Evolutionary conservation across 2,113 vertebrate genomes (phyloP).

Genomic region (Engraulis encrasicolus): DNA sequence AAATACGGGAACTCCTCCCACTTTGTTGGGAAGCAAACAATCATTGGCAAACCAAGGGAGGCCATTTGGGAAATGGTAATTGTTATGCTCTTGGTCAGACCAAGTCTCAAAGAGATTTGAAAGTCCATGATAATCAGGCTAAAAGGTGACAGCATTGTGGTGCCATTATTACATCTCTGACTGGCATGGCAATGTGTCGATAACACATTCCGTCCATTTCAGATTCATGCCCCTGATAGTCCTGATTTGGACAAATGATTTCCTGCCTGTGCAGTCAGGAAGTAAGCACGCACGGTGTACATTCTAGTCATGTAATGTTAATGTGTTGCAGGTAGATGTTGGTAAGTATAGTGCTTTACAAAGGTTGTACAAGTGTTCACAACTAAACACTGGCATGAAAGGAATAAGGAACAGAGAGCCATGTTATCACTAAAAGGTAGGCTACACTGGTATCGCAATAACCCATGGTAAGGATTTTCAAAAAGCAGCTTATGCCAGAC

Average conservation of each 20-base stretch:
- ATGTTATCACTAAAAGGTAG: neutral
- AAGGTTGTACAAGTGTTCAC: neutral
- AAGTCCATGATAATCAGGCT: no score
- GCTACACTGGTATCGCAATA: neutral
- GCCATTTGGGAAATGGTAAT: no score
- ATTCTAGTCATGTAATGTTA: neutral
- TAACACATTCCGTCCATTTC: slow-evolving; percentile 22
- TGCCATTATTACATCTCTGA: neutral
- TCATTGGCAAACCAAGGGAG: no score
- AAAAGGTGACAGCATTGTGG: no score
- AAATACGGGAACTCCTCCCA: no score
- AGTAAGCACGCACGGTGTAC: neutral
- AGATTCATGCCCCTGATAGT: neutral
- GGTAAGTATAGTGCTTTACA: neutral
- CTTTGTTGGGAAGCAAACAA: no score
- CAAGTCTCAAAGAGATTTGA: no score
- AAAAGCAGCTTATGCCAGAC: neutral
- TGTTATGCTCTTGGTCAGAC: no score
- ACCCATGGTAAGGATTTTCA: neutral
- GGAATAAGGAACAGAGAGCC: neutral
- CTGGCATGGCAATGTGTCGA: neutral
- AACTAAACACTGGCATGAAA: neutral
- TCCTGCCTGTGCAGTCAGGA: neutral
- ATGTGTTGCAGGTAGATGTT: neutral
- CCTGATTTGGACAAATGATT: neutral